phyloP scores from a whole-genome alignment of 1,140 invertebrate genomes.

The Himalopsyche phryganea region DNA sequence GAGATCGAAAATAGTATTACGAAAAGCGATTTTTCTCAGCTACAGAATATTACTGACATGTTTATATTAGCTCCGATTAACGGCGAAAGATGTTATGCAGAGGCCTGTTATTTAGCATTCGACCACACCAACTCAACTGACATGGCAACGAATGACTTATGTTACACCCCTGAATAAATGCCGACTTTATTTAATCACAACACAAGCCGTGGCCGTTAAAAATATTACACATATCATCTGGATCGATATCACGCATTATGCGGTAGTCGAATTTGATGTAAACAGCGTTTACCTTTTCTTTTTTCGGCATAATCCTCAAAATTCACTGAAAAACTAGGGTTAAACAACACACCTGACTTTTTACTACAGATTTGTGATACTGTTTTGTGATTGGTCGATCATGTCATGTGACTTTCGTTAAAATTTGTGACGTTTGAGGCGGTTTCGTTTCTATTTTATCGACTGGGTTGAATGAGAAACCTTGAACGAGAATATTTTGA shows the following conservation, averaged over 20 bases:
- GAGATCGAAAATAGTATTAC: too few species aligned
- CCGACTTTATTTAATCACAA: conserved; percentile 7
- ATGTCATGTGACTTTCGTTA: conserved; percentile 17
- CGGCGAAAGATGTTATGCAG: conserved; percentile 24
- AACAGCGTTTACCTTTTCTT: conserved; percentile 19
- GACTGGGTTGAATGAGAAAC: neutral
- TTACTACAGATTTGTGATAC: conserved; percentile 23
- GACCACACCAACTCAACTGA: conserved; percentile 10
- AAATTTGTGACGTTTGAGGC: conserved; percentile 23
- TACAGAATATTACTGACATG: conserved; percentile 15
- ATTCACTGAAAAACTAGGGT: conserved; percentile 23
- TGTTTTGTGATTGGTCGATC: conserved; percentile 17
- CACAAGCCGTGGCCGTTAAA: neutral
- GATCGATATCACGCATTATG: neutral
- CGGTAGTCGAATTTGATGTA: conserved; percentile 3
- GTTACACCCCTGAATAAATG: conserved; percentile 25
- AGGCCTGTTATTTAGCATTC: conserved; percentile 5
- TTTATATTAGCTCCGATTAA: conserved; percentile 19
- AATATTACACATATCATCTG: neutral
- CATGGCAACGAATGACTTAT: conserved; percentile 27
- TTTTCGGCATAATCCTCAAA: conserved; percentile 22
- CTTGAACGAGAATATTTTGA: neutral
- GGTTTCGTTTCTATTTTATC: conserved; percentile 7
- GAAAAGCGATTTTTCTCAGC: too few species aligned
- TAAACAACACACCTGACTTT: conserved; percentile 30